Evolutionary conservation across 2,113 vertebrate genomes (phyloP).

Genomic region (Callithrix jacchus): DNA sequence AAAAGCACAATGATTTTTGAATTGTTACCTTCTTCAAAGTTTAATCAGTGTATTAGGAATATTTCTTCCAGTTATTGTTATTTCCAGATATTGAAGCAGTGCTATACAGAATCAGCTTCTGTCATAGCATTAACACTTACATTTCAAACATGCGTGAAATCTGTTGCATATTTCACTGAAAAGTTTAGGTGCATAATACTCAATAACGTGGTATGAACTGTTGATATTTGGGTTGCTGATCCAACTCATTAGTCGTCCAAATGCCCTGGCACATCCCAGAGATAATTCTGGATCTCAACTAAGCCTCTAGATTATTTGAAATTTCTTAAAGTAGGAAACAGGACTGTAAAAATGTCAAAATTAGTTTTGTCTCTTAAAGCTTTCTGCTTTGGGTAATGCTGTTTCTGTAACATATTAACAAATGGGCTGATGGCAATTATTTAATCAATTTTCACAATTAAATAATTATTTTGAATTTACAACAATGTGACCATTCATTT

Average conservation of each 20-base stretch:
- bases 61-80: background rate
- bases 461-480: slow-evolving; percentile 1
- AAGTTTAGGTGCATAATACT: background rate
- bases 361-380: background rate
- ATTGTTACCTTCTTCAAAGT: background rate
- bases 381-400: slow-evolving; percentile 5
- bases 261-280: background rate
- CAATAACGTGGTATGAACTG: background rate
- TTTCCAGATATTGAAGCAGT: background rate
- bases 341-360: background rate
- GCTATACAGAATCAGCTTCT: background rate
- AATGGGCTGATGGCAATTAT: background rate
- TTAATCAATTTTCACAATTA: background rate
- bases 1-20: slow-evolving; percentile 1
- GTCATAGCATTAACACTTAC: background rate
- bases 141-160: background rate
- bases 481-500: background rate
- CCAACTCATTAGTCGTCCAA: background rate
- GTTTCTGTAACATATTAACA: background rate
- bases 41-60: background rate
- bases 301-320: background rate
- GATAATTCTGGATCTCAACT: slow-evolving; percentile 23
- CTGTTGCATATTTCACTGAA: background rate
- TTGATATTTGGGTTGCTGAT: background rate
- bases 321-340: background rate